Evolutionary conservation across 2,888 invertebrate genomes (phyloP), one percentile per base, ranked within the genome.

Genomic region (Ptilodon capucinus): DNA sequence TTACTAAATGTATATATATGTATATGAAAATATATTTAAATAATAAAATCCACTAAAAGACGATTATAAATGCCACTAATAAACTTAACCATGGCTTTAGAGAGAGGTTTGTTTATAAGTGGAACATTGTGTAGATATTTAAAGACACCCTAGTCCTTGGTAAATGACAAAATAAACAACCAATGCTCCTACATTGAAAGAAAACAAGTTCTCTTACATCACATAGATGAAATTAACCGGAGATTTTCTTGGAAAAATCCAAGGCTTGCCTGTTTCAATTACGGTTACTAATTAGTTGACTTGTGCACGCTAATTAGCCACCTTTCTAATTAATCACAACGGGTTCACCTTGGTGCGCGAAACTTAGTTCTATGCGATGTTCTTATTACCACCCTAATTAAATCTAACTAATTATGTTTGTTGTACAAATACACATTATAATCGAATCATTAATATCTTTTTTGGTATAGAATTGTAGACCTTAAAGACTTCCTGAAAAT

Each of bases 221-320:
- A 48, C 66, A 64, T 66, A 71, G 68, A 69, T 63, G 64, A 68
- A 81, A 78, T 79, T 70, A 79, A 74, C 71, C 64, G 61, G 64
- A 73, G 79, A 79, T 79, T 83, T 84, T 80, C 79, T 76, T 67
- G 71, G 79, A 79, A 86, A 81, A 80, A 76, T 81, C 78, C 74
- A 66, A 71, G 72, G 64, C 75, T 76, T 73, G 78, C 77, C 79
- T 77, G 80, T 80, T 84, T 81, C 85, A 86, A 86, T 88, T 85
- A 83, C 80, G 80, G 81, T 81, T 80, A 75, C 82, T 87, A 89
- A 88, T 86, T 86, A 88, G 84, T 81, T 78, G 85, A 84, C 81
- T 84, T 83, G 74, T 76, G 76, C 76, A 76, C 75, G 72, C 83
- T 88, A 89, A 90, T 90, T 87, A 89, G 86, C 80, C 79, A 76